Base-by-base conservation (phyloP, 1,140 invertebrate species). In the Drosophila seguyi region DNA sequence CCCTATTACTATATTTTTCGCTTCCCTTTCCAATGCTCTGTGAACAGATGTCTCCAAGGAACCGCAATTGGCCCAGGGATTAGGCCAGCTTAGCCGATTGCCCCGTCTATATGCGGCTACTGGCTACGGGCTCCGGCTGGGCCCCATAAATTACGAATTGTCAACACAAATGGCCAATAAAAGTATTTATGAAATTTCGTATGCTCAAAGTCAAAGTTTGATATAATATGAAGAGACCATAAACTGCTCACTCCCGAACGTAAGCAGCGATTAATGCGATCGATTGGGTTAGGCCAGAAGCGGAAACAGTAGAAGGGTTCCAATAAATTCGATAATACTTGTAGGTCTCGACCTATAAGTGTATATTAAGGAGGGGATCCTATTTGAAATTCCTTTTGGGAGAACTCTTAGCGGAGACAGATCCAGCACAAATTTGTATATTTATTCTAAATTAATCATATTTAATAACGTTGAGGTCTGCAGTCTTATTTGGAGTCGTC, bases 191-290 rank as follows among this genome's bases (percentile, higher is more conserved):
- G 67, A 90, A 78, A 72, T 71, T 88, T 79, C 67, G 56, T 69
- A 85, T 81, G 81, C 69, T 45, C 57, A 84, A 90, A 78, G 85
- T 62, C 84, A 85, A 85, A 85, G 82, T 86, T 85, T 90, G 85
- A 88, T 90, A 88, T 90, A 85, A 88, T 90, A 85, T 73, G 81
- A 90, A 79, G 80, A 63, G 86, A 66, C 73, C 69, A 85, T 88
- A 90, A 88, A 90, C 36, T 44, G 48, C 42, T 55, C 58, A 63
- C 14, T 27, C 29, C 62, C n/a, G 66, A 55, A 81, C 81, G 84
- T 78, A 78, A 87, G 72, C 62, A 87, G 22, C 67, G 25, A 48
- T 59, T 60, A 52, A 65, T 57, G 20, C 44, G 50, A 59, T 42
- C 56, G 57, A 47, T 16, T 16, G 50, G 45, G 41, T 75, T 75